Percentiles rank a stretch among this genome's conserved stretches.
Conservation (phyloP, 1,140 invertebrate species). For the Nasonia giraulti region DNA sequence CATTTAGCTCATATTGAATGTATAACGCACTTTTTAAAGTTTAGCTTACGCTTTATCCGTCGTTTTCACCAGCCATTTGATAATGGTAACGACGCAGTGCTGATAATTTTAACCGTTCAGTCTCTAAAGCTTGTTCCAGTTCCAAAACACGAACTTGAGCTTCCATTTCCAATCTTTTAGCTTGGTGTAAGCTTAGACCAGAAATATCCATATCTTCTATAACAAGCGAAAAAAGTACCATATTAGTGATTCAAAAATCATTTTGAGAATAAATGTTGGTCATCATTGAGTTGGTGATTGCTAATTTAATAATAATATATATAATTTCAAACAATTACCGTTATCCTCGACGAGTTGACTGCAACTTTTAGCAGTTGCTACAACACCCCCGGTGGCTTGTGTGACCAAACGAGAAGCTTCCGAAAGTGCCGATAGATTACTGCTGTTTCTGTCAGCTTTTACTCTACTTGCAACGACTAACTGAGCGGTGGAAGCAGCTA, state of each 20-base stretch:
- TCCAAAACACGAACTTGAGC: conserved; percentile 93
- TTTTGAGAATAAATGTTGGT: conserved; percentile 1
- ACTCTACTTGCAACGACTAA: conserved; percentile 96
- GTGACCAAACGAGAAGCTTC: conserved; percentile 92
- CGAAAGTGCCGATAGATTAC: conserved; percentile 85
- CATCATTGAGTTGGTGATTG: neutral
- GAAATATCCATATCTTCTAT: conserved; percentile 92
- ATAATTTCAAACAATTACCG: conserved; percentile 74
- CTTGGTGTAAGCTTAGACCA: conserved; percentile 92
- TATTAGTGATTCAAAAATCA: neutral
- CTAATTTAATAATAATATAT: neutral
- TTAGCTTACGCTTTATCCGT: conserved; percentile 10
- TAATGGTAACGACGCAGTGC: conserved; percentile 95
- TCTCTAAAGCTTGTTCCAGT: conserved; percentile 91
- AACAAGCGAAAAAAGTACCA: neutral
- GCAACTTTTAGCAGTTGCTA: conserved; percentile 93
- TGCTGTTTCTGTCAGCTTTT: conserved; percentile 89
- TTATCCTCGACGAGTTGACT: conserved; percentile 90
- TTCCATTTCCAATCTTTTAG: conserved; percentile 97
- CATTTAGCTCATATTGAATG: neutral
- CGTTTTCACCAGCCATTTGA: conserved; percentile 83
- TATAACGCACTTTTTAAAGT: neutral
- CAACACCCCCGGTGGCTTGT: conserved; percentile 91
- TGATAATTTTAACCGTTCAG: conserved; percentile 88
- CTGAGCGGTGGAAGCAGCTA: conserved; percentile 97